Evolutionary conservation across 2,888 invertebrate genomes (phyloP), one percentile per base, ranked within the genome.

Genomic region (Lampropteryx suffumata): DNA sequence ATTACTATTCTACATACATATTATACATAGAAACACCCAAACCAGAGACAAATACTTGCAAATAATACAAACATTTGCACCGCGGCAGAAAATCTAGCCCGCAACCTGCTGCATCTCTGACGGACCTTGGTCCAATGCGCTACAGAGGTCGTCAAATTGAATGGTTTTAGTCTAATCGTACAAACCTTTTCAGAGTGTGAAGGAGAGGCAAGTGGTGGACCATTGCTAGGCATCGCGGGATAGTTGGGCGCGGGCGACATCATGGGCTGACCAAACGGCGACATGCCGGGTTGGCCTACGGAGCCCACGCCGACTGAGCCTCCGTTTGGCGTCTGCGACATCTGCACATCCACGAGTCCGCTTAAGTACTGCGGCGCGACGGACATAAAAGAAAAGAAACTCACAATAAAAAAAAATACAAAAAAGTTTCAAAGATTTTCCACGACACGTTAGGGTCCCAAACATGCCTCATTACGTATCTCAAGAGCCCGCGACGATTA

Each of bases 211-310:
- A 90, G 88, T 69, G 82, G 71, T 59, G 92, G 92, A 10, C 94
- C 94, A 75, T 94, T 94, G 44, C 92, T 90, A 64, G 91, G 92
- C 84, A 91, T 91, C 69, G 79, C 80, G 65, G 79, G 87, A 82
- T 90, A 92, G 75, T 90, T 87, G 67, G 91, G 90, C 64, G 92
- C 91, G 47, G 93, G 92, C 24, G 92, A 92, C 71, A 92, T 90
- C 82, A 93, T 92, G 49, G 92, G 91, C 67, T 91, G 91, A 0
- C 92, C 93, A 76, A 95, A 96, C 11, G 96, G 95, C 29, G 95
- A 95, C 69, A 95, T 90, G 55, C 94, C 94, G 10, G 94, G 92
- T 76, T 92, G 92, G 60, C 92, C 86, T 39, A 90, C 89, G 49
- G 92, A 77, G 37, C 80, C 78, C 45, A 80, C 71, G 42, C 91